Percentiles rank a stretch among this genome's conserved stretches.
Conservation (phyloP, 35 echinoderm and acorn worm species). For the Apostichopus parvimensis region DNA sequence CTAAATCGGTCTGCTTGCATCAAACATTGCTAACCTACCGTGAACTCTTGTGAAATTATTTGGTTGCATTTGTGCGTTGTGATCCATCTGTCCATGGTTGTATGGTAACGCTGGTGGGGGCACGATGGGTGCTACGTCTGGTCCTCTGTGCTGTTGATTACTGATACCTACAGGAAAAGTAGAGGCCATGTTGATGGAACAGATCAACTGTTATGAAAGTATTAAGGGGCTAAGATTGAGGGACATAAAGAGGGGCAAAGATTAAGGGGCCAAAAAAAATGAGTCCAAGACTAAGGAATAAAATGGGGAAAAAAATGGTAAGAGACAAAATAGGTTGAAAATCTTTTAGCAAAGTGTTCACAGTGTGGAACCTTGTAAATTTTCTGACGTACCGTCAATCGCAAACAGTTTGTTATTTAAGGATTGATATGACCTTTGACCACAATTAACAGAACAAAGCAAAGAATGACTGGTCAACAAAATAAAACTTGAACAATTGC, state of each 20-base stretch:
- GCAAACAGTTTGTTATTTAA: too few relatives aligned
- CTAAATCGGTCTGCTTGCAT: too few relatives aligned
- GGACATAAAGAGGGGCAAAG: background rate
- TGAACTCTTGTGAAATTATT: background rate
- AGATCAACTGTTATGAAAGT: background rate
- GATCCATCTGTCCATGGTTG: constrained; percentile 26
- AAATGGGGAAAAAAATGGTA: too few relatives aligned
- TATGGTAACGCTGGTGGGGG: constrained; percentile 40
- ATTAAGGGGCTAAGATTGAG: background rate
- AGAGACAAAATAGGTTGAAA: too few relatives aligned
- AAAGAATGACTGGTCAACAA: too few relatives aligned
- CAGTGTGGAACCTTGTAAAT: too few relatives aligned
- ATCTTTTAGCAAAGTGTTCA: too few relatives aligned
- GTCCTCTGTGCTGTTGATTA: background rate
- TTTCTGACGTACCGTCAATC: too few relatives aligned
- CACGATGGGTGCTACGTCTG: constrained; percentile 23
- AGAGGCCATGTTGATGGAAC: background rate
- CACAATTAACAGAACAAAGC: too few relatives aligned
- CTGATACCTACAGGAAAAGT: background rate
- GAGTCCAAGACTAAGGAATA: too few relatives aligned
- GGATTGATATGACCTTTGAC: too few relatives aligned
- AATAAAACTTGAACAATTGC: too few relatives aligned
- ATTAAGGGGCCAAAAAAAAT: background rate
- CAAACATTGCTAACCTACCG: background rate
- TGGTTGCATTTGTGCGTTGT: background rate